Conservation (phyloP, 2,888 invertebrate species). For the Microctonus hyperodae region DNA sequence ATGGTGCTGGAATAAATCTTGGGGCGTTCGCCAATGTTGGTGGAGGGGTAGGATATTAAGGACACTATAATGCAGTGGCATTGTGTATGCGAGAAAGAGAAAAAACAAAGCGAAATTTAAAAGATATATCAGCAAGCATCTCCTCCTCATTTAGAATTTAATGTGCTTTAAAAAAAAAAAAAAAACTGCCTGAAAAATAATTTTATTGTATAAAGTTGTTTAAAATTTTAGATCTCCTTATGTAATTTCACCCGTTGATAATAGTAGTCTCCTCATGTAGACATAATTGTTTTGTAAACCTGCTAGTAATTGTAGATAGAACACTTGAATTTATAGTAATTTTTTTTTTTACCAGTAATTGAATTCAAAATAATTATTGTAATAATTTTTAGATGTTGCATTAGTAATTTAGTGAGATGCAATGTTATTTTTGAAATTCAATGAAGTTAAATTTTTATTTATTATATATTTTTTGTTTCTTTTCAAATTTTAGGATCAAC, state of each 20-base stretch:
- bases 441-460: background rate
- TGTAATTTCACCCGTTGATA: background rate
- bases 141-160: constrained; percentile 10
- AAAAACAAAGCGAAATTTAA: background rate
- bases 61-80: constrained; percentile 17
- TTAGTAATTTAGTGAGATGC: background rate
- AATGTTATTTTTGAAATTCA: background rate
- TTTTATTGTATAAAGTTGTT: constrained; percentile 1
- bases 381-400: background rate
- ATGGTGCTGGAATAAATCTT: constrained; percentile 47
- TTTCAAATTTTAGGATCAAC: background rate
- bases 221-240: background rate
- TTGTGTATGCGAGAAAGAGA: background rate
- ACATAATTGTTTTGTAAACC: background rate
- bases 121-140: constrained; percentile 8
- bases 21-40: constrained; percentile 51
- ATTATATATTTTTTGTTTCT: background rate
- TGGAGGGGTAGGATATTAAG: constrained; percentile 47
- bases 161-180: background rate
- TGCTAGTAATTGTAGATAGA: background rate
- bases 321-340: background rate
- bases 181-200: background rate
- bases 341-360: background rate
- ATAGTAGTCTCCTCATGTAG: background rate
- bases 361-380: background rate